These are phyloP conservation scores for Nesogale talazaci DNA, from an alignment of 2,113 vertebrate species.

Conservation along the genomic window DNA sequence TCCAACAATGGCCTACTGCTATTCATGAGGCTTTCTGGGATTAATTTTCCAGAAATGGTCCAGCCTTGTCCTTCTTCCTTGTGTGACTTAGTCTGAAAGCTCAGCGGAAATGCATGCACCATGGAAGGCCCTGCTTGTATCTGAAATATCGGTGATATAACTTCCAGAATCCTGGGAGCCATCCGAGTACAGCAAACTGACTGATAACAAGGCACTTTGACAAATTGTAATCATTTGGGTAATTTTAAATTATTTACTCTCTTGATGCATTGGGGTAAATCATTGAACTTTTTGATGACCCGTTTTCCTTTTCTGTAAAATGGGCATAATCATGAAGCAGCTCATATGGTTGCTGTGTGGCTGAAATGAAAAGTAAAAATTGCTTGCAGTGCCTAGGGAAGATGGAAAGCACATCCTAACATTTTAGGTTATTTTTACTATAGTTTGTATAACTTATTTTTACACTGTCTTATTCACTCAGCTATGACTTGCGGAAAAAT, in stretches of 20 bases:
- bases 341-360: not conserved
- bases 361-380: slow-evolving; percentile 20
- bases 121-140: too few species aligned
- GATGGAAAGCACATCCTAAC: not conserved
- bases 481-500: slow-evolving; percentile 5
- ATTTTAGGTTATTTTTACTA: not conserved
- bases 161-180: too few species aligned
- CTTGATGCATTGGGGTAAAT: not conserved
- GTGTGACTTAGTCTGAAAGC: too few species aligned
- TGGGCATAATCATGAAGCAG: not conserved
- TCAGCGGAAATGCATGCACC: too few species aligned
- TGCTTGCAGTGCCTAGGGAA: not conserved
- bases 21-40: too few species aligned
- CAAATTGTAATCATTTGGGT: not conserved
- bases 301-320: slow-evolving; percentile 35
- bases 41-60: too few species aligned
- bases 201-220: not conserved
- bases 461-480: slow-evolving; percentile 40
- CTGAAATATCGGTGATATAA: too few species aligned
- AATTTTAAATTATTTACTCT: slow-evolving; percentile 47
- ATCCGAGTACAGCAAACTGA: too few species aligned
- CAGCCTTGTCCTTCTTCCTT: too few species aligned
- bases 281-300: not conserved
- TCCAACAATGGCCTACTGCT: too few species aligned
- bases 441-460: not conserved